phyloP scores from a whole-genome alignment of 2,797 vertebrate genomes.

The Eutrigla gurnardus region DNA sequence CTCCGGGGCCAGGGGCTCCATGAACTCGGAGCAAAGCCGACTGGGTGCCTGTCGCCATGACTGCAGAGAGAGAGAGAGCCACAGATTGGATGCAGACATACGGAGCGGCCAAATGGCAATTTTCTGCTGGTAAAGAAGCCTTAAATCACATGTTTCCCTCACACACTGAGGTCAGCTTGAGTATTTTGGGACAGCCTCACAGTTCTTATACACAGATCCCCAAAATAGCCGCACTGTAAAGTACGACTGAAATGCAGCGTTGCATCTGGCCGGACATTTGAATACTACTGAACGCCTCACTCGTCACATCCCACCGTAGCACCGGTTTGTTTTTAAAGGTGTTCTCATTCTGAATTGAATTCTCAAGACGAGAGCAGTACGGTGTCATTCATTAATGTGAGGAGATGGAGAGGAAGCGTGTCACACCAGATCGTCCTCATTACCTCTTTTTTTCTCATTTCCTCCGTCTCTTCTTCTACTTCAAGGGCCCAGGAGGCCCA shows the following conservation, averaged over 20 bases:
- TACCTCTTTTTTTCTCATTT: conserved; percentile 27
- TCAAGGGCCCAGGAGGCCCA: neutral
- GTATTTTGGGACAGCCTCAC: conserved; percentile 52
- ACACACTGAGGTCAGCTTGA: conserved; percentile 32
- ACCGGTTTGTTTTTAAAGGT: neutral
- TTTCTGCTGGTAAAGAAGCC: conserved; percentile 53
- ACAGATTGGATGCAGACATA: conserved; percentile 34
- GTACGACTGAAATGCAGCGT: neutral
- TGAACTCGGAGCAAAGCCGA: conserved; percentile 41
- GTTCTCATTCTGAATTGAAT: neutral
- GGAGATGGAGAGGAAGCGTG: conserved; percentile 24
- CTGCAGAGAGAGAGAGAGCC: conserved; percentile 10
- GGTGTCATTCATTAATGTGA: neutral
- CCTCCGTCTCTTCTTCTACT: neutral
- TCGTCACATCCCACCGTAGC: neutral
- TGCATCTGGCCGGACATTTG: conserved; percentile 8
- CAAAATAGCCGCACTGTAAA: conserved; percentile 29
- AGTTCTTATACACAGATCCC: conserved; percentile 9
- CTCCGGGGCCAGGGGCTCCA: conserved; percentile 12
- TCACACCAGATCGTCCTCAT: conserved; percentile 43
- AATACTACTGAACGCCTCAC: neutral
- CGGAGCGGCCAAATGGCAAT: conserved; percentile 51
- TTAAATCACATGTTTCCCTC: conserved; percentile 70
- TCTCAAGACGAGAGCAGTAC: no score
- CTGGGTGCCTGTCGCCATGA: conserved; percentile 48